Percentiles rank a stretch among this genome's conserved stretches.
phyloP scores from a whole-genome alignment of 2,797 vertebrate genomes.

The Sebastes elongatus region DNA sequence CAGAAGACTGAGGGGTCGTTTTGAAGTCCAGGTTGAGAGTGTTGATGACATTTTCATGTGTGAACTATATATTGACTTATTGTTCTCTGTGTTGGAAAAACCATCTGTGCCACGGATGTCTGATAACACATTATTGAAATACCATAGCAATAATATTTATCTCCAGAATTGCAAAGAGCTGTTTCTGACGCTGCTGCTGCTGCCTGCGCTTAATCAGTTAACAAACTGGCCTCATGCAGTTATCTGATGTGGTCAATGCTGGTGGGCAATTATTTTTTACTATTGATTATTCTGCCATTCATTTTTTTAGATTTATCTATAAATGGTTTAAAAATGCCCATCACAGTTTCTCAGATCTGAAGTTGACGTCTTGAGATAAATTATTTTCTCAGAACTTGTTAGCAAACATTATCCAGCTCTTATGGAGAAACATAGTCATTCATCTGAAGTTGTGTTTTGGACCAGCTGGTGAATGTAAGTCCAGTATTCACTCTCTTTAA shows the following conservation, averaged over 20 bases:
- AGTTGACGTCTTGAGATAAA: neutral
- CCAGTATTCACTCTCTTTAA: neutral
- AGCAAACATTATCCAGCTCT: neutral
- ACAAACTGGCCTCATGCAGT: neutral
- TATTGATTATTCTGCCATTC: neutral
- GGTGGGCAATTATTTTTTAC: neutral
- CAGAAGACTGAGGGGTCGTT: neutral
- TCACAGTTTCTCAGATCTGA: neutral
- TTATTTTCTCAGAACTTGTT: neutral
- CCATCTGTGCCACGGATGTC: neutral
- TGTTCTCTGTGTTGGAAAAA: neutral
- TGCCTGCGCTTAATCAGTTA: neutral
- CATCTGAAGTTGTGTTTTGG: neutral
- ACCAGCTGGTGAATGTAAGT: neutral
- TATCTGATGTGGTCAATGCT: neutral
- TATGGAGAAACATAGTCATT: neutral
- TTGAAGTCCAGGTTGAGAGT: neutral
- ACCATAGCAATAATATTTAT: neutral
- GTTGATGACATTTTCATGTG: constrained; percentile 26
- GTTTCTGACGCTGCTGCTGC: neutral
- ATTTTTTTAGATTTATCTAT: neutral
- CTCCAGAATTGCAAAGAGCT: neutral
- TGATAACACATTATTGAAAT: neutral
- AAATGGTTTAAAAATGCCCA: neutral
- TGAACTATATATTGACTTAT: constrained; percentile 17